A percentile compares a stretch with the other conserved stretches of the same genome.
Conservation (phyloP, 2,888 invertebrate species). For the Ochropacha duplaris region DNA sequence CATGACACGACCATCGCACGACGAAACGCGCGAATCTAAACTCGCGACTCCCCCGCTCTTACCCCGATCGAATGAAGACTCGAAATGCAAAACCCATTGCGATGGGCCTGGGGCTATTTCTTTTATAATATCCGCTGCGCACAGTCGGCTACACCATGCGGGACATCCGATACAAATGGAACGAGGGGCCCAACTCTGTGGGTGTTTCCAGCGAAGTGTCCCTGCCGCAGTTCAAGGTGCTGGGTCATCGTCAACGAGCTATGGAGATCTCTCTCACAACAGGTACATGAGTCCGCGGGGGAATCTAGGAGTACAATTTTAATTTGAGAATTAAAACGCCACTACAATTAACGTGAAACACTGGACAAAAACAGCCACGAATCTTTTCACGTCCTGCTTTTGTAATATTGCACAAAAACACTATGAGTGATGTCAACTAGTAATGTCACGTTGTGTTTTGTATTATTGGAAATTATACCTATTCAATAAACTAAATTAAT, state of each 20-base stretch:
- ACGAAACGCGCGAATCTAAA: constrained; percentile 66
- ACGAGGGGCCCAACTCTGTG: constrained; percentile 97
- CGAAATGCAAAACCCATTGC: constrained; percentile 80
- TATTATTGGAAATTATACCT: constrained; percentile 17
- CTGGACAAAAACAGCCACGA: constrained; percentile 77
- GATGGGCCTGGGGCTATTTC: constrained; percentile 81
- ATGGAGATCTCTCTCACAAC: constrained; percentile 98
- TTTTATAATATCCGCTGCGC: constrained; percentile 79
- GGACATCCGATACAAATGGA: constrained; percentile 99
- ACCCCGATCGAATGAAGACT: constrained; percentile 75
- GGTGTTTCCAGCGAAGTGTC: constrained; percentile 98
- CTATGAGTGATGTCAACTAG: constrained; percentile 69
- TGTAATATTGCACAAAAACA: constrained; percentile 78
- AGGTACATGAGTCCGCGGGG: constrained; percentile 86
- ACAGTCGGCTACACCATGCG: constrained; percentile 99
- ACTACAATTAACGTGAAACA: constrained; percentile 69
- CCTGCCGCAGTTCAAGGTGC: constrained; percentile 98
- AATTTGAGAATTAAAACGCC: constrained; percentile 35
- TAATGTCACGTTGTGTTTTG: constrained; percentile 34
- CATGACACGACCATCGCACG: constrained; percentile 73
- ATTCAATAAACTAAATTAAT: neutral
- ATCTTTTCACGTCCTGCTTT: constrained; percentile 81
- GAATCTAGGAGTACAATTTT: constrained; percentile 43
- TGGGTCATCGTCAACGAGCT: constrained; percentile 97
- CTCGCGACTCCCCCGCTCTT: constrained; percentile 69